Percentiles rank a stretch among this genome's conserved stretches.
Conservation (phyloP, 1,140 invertebrate species). For the Scylla paramamosain region DNA sequence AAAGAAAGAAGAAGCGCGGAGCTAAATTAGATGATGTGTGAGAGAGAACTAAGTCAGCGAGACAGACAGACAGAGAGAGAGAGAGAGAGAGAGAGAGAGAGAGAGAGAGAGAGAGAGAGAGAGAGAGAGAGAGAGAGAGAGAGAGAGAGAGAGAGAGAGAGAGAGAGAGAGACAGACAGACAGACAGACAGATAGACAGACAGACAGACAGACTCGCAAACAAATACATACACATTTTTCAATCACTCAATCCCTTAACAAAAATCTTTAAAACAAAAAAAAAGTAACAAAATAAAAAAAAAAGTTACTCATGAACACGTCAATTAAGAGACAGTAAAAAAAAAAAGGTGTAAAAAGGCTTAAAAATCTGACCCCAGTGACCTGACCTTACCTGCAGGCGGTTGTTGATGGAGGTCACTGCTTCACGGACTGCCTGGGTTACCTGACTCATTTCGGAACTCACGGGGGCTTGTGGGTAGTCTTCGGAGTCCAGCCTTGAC, state of each 20-base stretch:
- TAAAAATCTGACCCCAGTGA: not conserved
- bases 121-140: not conserved
- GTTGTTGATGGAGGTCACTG: constrained; percentile 57
- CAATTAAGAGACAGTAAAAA: too few species aligned
- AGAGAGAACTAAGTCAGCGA: not conserved
- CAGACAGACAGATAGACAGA: not conserved
- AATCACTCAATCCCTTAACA: too few species aligned
- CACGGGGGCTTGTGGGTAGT: constrained; percentile 49
- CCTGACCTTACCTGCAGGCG: constrained; percentile 46
- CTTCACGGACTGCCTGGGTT: constrained; percentile 37
- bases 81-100: constrained; percentile 37
- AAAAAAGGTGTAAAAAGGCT: too few species aligned
- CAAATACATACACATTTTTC: not conserved
- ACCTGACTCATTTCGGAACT: constrained; percentile 37
- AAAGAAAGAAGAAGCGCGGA: too few species aligned
- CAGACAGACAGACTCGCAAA: not conserved
- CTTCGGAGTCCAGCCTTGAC: constrained; percentile 27
- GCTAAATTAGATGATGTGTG: too few species aligned
- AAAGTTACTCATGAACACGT: too few species aligned
- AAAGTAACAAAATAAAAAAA: too few species aligned
- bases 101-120: constrained; percentile 31
- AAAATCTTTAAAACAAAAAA: too few species aligned
- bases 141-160: not conserved
- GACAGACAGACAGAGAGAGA: not conserved
- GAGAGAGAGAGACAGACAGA: not conserved